Evolutionary conservation across 2,888 invertebrate species (phyloP).

Genomic region (Ophion slaviceki): DNA sequence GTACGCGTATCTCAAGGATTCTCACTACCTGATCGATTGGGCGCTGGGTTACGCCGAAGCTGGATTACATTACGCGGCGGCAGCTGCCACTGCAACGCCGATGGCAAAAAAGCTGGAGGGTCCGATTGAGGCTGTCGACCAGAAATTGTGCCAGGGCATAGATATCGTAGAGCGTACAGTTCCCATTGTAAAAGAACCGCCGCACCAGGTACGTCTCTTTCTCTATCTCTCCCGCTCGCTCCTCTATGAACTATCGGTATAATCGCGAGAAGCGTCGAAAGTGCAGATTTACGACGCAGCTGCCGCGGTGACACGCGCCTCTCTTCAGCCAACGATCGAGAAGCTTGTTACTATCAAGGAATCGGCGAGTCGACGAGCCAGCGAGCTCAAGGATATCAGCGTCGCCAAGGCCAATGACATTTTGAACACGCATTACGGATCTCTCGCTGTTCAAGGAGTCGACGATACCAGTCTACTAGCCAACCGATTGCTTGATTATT

Average conservation of each 20-base stretch:
- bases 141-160: conserved; percentile 85
- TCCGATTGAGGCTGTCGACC: conserved; percentile 85
- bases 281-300: conserved; percentile 81
- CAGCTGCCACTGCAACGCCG: conserved; percentile 84
- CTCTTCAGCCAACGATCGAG: conserved; percentile 80
- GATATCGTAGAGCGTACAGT: conserved; percentile 85
- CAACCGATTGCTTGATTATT: conserved; percentile 90
- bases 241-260: too few species aligned
- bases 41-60: conserved; percentile 85
- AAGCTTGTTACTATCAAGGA: conserved; percentile 84
- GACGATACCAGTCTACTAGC: conserved; percentile 89
- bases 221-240: not conserved
- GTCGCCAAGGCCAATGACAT: conserved; percentile 90
- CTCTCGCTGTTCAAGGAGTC: conserved; percentile 88
- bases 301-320: conserved; percentile 79
- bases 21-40: conserved; percentile 85
- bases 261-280: too few species aligned
- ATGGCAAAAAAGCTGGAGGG: conserved; percentile 85
- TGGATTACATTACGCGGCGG: conserved; percentile 84
- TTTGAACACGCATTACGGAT: conserved; percentile 88
- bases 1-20: conserved; percentile 83
- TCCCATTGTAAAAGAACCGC: conserved; percentile 85
- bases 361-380: conserved; percentile 87
- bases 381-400: conserved; percentile 88
- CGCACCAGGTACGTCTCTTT: conserved; percentile 83